Evolutionary conservation across 2,888 invertebrate species (phyloP).

Genomic region (Pharmacophagus antenor): DNA sequence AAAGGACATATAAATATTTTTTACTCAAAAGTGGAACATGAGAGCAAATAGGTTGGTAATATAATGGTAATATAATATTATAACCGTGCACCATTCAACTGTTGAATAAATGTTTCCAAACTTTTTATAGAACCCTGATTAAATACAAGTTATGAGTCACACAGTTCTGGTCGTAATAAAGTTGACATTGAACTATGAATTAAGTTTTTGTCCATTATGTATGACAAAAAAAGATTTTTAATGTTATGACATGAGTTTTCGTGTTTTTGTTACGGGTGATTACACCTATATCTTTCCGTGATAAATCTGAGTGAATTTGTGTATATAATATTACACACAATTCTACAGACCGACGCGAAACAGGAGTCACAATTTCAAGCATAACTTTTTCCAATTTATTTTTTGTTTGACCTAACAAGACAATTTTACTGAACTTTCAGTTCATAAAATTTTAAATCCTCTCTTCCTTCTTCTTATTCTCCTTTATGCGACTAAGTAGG

Average conservation of each 20-base stretch:
- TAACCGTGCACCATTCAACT: neutral
- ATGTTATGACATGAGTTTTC: neutral
- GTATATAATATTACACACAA: conserved; percentile 3
- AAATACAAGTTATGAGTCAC: conserved; percentile 23
- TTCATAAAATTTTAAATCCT: too few relatives aligned
- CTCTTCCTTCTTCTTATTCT: too few relatives aligned
- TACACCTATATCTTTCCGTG: conserved; percentile 3
- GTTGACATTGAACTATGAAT: conserved; percentile 33
- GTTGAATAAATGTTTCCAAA: neutral
- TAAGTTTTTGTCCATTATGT: conserved; percentile 21
- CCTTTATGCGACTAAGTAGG: too few relatives aligned
- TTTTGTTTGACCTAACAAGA: too few relatives aligned
- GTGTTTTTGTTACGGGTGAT: conserved; percentile 12
- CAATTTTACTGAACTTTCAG: too few relatives aligned
- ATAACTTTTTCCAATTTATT: too few relatives aligned
- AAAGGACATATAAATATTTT: too few relatives aligned
- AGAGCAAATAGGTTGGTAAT: too few relatives aligned
- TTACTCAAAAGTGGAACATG: too few relatives aligned
- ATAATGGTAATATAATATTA: too few relatives aligned
- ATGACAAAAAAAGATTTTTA: conserved; percentile 11
- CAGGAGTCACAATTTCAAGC: too few relatives aligned
- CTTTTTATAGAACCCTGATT: conserved; percentile 16
- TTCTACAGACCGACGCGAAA: too few relatives aligned
- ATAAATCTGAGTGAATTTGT: conserved; percentile 18
- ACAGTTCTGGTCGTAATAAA: conserved; percentile 12